Conservation (phyloP, 2,113 vertebrate species). For the Rhizomys pruinosus region DNA sequence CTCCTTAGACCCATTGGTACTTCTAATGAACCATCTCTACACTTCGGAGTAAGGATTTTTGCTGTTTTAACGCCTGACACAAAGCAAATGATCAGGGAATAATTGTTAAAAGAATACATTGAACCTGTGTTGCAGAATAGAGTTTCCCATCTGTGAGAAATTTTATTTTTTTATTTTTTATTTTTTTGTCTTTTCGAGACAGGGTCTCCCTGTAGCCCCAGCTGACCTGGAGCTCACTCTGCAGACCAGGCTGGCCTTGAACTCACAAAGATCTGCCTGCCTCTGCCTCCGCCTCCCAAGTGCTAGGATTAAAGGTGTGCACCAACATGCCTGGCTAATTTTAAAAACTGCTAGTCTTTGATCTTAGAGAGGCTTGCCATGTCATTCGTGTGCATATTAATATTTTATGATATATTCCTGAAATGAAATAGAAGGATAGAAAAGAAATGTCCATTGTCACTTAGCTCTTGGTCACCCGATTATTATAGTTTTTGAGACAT, state of each 20-base stretch:
- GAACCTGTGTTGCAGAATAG: not conserved
- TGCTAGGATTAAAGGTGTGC: too few species aligned
- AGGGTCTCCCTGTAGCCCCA: too few species aligned
- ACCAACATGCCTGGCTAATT: too few species aligned
- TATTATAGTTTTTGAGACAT: conserved; percentile 13
- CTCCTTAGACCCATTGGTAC: not conserved
- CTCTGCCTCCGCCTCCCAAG: too few species aligned
- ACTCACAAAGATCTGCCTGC: too few species aligned
- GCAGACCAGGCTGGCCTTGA: too few species aligned
- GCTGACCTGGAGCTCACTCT: too few species aligned
- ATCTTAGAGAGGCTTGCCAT: not conserved
- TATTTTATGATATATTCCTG: not conserved
- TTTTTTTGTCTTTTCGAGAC: too few species aligned
- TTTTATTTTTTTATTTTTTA: too few species aligned
- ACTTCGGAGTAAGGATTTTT: not conserved
- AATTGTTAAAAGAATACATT: conserved; percentile 9
- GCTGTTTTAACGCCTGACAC: not conserved
- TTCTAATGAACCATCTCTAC: not conserved
- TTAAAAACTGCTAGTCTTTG: not conserved
- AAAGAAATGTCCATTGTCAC: not conserved
- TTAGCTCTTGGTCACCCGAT: not conserved
- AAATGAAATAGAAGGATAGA: not conserved
- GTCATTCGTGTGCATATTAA: not conserved
- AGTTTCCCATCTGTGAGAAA: not conserved
- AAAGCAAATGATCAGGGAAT: not conserved